Conservation (phyloP, 2,888 invertebrate genomes). For the Eristalis arbustorum region DNA sequence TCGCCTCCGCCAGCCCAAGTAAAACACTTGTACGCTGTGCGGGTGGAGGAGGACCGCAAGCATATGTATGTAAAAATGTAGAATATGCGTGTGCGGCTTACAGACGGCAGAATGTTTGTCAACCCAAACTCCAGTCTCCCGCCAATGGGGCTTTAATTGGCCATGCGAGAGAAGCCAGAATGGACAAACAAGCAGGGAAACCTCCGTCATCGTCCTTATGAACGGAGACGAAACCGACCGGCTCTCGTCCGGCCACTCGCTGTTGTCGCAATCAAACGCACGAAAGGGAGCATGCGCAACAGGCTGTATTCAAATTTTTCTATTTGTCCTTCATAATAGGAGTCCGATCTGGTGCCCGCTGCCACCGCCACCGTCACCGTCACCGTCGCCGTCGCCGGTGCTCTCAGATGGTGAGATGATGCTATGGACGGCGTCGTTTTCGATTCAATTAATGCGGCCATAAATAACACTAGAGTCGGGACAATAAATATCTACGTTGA, state of each 20-base stretch:
- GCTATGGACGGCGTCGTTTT: conserved; percentile 29
- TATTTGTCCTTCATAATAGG: conserved; percentile 15
- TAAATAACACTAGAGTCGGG: conserved; percentile 67
- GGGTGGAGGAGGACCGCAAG: not conserved
- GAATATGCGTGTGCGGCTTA: conserved; percentile 48
- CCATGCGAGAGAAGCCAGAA: conserved; percentile 43
- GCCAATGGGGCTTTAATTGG: conserved; percentile 49
- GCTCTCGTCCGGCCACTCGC: not conserved
- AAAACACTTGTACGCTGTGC: conserved; percentile 46
- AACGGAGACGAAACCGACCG: conserved; percentile 6
- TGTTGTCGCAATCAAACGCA: conserved; percentile 35
- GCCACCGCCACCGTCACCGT: not conserved
- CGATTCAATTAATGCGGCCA: conserved; percentile 69
- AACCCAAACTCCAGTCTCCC: conserved; percentile 40
- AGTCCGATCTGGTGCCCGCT: not conserved
- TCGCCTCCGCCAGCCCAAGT: conserved; percentile 7
- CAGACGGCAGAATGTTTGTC: conserved; percentile 38
- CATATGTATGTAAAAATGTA: conserved; percentile 5
- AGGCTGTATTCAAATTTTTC: conserved; percentile 49
- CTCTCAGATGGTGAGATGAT: conserved; percentile 11
- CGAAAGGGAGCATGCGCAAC: conserved; percentile 17
- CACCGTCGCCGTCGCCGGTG: not conserved
- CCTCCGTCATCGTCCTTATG: conserved; percentile 48
- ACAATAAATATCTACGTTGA: conserved; percentile 60
- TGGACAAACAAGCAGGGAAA: conserved; percentile 54